These are phyloP conservation scores for Anoplophora glabripennis DNA, from an alignment of 1,140 invertebrate species.

Conservation along the genomic window DNA sequence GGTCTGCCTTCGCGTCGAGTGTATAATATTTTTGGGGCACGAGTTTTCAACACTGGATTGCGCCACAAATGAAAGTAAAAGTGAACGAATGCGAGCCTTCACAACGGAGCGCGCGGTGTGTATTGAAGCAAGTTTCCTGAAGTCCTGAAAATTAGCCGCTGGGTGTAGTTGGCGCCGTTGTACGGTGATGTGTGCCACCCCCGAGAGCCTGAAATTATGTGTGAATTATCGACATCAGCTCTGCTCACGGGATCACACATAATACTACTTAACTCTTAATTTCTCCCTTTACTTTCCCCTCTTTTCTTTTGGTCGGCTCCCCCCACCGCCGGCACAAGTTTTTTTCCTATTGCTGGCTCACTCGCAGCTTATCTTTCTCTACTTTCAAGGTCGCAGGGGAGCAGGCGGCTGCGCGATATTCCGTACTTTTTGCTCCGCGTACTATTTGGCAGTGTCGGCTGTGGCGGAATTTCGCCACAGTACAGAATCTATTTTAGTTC, in stretches of 20 bases:
- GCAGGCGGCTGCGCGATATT: constrained; percentile 25
- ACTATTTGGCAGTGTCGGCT: constrained; percentile 4
- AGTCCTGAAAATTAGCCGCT: constrained; percentile 23
- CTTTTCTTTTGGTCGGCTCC: constrained; percentile 44
- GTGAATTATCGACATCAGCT: constrained; percentile 31
- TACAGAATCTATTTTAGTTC: constrained; percentile 2
- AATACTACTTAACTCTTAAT: constrained; percentile 47
- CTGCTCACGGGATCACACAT: constrained; percentile 40
- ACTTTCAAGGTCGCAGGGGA: constrained; percentile 46
- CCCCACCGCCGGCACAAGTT: constrained; percentile 31
- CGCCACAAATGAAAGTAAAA: constrained; percentile 51
- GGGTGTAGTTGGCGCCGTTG: too few species aligned
- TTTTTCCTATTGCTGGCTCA: constrained; percentile 46
- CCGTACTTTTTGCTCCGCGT: constrained; percentile 7
- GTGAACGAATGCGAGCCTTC: constrained; percentile 45
- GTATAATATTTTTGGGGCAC: constrained; percentile 46
- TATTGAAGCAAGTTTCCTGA: constrained; percentile 30
- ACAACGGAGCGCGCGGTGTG: constrained; percentile 31
- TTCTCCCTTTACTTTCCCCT: constrained; percentile 51
- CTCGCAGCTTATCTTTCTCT: constrained; percentile 45
- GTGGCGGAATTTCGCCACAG: constrained; percentile 8
- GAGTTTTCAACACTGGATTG: constrained; percentile 41
- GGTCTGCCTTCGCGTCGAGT: constrained; percentile 39
- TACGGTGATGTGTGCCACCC: neutral
- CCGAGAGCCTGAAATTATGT: constrained; percentile 8